Percentiles rank a stretch among this genome's conserved stretches.
These are phyloP conservation scores for Austrofundulus limnaeus DNA, from an alignment of 2,113 vertebrate genomes.

Conservation along the genomic window DNA sequence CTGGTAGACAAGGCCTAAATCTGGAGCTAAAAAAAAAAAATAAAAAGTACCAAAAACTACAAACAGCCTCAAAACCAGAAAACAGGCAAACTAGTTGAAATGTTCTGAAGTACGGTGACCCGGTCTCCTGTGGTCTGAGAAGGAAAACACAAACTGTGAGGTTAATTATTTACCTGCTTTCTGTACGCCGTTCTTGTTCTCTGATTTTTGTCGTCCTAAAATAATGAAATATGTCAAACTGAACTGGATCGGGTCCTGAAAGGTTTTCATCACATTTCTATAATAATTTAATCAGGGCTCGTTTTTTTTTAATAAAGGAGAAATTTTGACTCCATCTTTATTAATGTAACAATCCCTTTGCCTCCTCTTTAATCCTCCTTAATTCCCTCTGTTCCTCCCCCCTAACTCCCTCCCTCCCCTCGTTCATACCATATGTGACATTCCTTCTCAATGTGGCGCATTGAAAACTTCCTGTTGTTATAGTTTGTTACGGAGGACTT, in stretches of 20 bases:
- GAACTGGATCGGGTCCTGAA: neutral
- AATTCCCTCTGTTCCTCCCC: constrained; percentile 11
- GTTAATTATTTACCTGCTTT: neutral
- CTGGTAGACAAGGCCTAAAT: too few species aligned
- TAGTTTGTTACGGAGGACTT: constrained; percentile 68
- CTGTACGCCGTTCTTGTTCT: neutral
- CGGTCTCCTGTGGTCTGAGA: neutral
- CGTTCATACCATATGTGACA: constrained; percentile 56
- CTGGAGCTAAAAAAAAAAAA: too few species aligned
- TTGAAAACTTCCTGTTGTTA: constrained; percentile 77
- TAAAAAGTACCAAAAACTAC: too few species aligned
- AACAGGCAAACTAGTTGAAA: too few species aligned
- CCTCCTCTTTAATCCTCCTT: constrained; percentile 28
- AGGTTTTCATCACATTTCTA: neutral
- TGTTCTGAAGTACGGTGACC: too few species aligned
- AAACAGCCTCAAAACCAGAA: too few species aligned
- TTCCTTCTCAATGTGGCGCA: constrained; percentile 70
- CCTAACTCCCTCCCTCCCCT: constrained; percentile 7
- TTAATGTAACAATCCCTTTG: constrained; percentile 11
- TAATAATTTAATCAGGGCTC: neutral
- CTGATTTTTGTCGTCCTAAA: neutral
- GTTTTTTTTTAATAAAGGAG: neutral
- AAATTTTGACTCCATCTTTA: constrained; percentile 4
- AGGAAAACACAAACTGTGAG: neutral
- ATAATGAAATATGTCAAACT: neutral